phyloP scores from a whole-genome alignment of 1,140 invertebrate species.

The Carposina sasakii region DNA sequence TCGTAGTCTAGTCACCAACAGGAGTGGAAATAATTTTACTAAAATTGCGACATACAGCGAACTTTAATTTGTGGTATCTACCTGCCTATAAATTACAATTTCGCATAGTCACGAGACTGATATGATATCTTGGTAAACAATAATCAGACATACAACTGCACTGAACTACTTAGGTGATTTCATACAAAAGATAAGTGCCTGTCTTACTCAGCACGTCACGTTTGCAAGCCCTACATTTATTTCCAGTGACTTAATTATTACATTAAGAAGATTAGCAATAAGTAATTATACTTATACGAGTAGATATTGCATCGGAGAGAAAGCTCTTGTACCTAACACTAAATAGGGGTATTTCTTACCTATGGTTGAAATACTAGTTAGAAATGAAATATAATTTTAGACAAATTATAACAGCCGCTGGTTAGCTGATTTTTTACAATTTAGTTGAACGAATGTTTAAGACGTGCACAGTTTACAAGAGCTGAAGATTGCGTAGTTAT shows the following conservation, averaged over 20 bases:
- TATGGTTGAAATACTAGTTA: constrained; percentile 10
- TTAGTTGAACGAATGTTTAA: too few relatives aligned
- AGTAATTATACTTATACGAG: constrained; percentile 22
- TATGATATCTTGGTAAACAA: background rate
- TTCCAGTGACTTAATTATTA: constrained; percentile 29
- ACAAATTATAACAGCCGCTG: too few relatives aligned
- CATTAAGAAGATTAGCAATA: constrained; percentile 36
- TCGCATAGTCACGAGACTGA: constrained; percentile 17
- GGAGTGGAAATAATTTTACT: background rate
- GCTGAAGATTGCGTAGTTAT: too few relatives aligned
- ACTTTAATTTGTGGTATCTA: too few relatives aligned
- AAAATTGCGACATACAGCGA: too few relatives aligned
- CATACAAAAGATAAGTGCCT: constrained; percentile 15
- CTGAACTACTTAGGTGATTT: too few relatives aligned
- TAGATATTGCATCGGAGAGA: constrained; percentile 26
- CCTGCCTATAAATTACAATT: too few relatives aligned
- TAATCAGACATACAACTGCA: too few relatives aligned
- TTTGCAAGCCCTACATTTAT: constrained; percentile 18
- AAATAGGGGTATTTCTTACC: constrained; percentile 28
- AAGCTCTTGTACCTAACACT: constrained; percentile 23
- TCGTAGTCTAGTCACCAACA: constrained; percentile 49
- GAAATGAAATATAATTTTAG: constrained; percentile 5
- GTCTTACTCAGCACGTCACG: constrained; percentile 28
- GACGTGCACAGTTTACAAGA: too few relatives aligned
- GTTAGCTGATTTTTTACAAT: too few relatives aligned